These are phyloP conservation scores for Alosa sapidissima DNA, from an alignment of 2,797 vertebrate species.

Conservation along the genomic window DNA sequence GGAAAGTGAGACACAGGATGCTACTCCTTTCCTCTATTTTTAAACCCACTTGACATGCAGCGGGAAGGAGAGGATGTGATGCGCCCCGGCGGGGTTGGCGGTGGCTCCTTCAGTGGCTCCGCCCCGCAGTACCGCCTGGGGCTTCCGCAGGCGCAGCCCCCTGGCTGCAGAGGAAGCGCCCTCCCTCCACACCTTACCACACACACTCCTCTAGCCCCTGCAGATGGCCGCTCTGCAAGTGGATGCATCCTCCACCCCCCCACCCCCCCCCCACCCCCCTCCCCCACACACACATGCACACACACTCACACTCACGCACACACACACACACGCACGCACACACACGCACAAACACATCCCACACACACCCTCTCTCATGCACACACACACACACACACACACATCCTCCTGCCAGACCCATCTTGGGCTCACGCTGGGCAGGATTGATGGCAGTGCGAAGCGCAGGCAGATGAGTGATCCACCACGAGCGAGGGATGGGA, in stretches of 20 bases:
- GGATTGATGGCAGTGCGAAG: neutral
- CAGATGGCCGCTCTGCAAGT: neutral
- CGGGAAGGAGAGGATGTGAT: neutral
- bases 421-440: neutral
- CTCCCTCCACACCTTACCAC: neutral
- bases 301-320: neutral
- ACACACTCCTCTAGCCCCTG: neutral
- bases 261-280: no score
- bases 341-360: neutral
- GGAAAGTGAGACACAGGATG: constrained; percentile 17
- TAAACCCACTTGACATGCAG: constrained; percentile 17
- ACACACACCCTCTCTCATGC: neutral
- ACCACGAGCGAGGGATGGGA: neutral
- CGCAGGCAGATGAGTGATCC: neutral
- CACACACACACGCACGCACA: neutral
- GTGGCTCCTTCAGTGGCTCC: neutral
- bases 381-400: neutral
- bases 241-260: no score
- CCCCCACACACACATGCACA: neutral
- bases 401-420: neutral
- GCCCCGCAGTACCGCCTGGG: neutral
- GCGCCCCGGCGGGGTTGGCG: neutral
- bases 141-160: neutral
- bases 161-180: neutral
- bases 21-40: constrained; percentile 23